These are phyloP conservation scores for Aphrophora alni DNA, from an alignment of 2,888 invertebrate genomes.

Conservation along the genomic window DNA sequence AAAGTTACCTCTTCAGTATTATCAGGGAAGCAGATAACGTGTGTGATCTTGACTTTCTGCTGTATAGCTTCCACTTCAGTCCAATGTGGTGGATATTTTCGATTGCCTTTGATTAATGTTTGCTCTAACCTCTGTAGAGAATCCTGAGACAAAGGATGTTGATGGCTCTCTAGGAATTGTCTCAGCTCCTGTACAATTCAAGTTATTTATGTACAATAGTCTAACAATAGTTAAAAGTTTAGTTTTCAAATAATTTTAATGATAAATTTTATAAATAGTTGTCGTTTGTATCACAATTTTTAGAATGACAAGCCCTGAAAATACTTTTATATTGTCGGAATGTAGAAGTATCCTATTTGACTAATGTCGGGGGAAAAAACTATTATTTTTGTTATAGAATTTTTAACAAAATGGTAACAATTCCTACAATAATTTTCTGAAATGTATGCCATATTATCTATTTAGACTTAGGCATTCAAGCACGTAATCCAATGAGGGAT, in stretches of 20 bases:
- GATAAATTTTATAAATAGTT: neutral
- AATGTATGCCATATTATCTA: too few relatives aligned
- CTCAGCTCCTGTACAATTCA: slow-evolving; percentile 61
- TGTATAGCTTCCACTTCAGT: slow-evolving; percentile 96
- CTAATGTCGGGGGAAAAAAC: too few relatives aligned
- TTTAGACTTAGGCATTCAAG: too few relatives aligned
- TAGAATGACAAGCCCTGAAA: neutral
- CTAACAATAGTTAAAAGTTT: neutral
- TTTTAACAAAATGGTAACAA: too few relatives aligned
- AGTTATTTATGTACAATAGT: too few relatives aligned
- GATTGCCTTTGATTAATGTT: slow-evolving; percentile 74
- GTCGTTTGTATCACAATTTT: neutral
- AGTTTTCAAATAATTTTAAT: neutral
- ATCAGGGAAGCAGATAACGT: slow-evolving; percentile 95
- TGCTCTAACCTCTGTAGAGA: slow-evolving; percentile 82
- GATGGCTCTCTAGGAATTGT: slow-evolving; percentile 75
- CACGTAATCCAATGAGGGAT: too few relatives aligned
- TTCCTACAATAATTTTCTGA: too few relatives aligned
- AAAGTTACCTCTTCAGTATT: slow-evolving; percentile 78
- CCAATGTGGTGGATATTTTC: slow-evolving; percentile 86
- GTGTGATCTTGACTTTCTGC: slow-evolving; percentile 92
- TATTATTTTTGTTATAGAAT: too few relatives aligned
- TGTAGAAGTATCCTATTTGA: too few relatives aligned
- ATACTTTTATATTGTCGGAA: too few relatives aligned
- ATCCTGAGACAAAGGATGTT: slow-evolving; percentile 78